Evolutionary conservation across 2,113 vertebrate species (phyloP).

Genomic region (Saccopteryx bilineata): DNA sequence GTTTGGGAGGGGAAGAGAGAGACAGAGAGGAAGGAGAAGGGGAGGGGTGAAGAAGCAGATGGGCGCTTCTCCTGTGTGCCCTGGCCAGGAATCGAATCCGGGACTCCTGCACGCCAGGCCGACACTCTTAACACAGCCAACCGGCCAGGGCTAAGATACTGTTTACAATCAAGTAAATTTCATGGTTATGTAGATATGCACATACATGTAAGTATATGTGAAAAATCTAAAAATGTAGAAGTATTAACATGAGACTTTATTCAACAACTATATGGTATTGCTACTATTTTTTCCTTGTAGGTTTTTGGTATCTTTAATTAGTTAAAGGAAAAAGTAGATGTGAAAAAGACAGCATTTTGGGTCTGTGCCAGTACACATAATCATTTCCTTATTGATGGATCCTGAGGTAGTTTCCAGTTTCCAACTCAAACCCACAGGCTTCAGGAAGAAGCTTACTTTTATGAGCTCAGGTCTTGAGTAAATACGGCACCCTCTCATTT

Average conservation of each 20-base stretch:
- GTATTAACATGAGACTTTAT: not conserved
- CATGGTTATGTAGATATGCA: not conserved
- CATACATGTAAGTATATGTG: not conserved
- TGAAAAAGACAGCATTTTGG: not conserved
- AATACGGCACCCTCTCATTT: not conserved
- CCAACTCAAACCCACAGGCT: too few relatives aligned
- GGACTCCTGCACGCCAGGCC: too few relatives aligned
- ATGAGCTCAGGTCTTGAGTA: not conserved
- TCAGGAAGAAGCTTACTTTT: too few relatives aligned
- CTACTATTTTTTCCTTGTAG: not conserved
- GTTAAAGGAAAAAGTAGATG: not conserved
- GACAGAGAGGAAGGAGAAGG: too few relatives aligned
- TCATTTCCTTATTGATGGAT: not conserved
- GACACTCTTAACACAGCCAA: too few relatives aligned
- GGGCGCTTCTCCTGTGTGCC: too few relatives aligned
- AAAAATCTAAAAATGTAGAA: not conserved
- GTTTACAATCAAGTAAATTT: constrained; percentile 27
- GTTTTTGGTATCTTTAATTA: not conserved
- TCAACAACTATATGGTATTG: not conserved
- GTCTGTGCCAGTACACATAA: not conserved
- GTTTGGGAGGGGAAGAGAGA: too few relatives aligned
- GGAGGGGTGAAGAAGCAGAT: too few relatives aligned
- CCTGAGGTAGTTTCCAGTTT: too few relatives aligned
- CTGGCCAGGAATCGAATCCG: too few relatives aligned
- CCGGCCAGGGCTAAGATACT: not conserved